These are phyloP conservation scores for Palythoa grandiflora DNA, from an alignment of 92 coral and sea anemone genomes.

Conservation along the genomic window DNA sequence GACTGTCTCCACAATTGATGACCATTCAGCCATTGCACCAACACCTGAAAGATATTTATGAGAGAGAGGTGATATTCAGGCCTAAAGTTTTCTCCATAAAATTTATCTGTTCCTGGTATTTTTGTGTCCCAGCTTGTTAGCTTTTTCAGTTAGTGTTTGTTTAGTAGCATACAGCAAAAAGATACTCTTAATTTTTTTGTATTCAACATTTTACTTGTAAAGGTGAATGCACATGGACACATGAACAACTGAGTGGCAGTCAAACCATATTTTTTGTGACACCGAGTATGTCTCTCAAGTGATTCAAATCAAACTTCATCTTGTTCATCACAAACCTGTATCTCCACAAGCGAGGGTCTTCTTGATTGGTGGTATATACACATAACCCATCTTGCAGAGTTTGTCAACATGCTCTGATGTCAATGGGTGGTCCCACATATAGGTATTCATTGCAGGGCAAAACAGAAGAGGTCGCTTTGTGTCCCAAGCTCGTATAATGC, in stretches of 20 bases:
- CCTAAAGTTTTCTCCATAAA: too few species aligned
- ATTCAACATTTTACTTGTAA: background rate
- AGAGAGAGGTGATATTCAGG: background rate
- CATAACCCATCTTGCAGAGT: slow-evolving; percentile 76
- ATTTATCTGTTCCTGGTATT: background rate
- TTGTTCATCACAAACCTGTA: slow-evolving; percentile 62
- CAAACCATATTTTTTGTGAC: too few species aligned
- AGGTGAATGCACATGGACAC: too few species aligned
- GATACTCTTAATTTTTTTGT: background rate
- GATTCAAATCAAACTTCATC: too few species aligned
- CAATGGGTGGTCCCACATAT: slow-evolving; percentile 96
- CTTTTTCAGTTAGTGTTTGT: too few species aligned
- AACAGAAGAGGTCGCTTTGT: slow-evolving; percentile 72
- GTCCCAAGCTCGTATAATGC: slow-evolving; percentile 95
- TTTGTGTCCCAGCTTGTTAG: background rate
- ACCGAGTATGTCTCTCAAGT: too few species aligned
- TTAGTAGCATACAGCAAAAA: background rate
- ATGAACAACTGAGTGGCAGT: too few species aligned
- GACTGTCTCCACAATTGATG: slow-evolving; percentile 69
- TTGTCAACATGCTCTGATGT: slow-evolving; percentile 78
- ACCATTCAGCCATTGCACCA: slow-evolving; percentile 94
- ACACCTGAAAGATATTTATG: slow-evolving; percentile 51
- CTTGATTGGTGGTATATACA: slow-evolving; percentile 74
- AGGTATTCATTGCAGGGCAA: slow-evolving; percentile 98
- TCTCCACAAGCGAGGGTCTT: slow-evolving; percentile 95